Evolutionary conservation across 2,797 vertebrate species (phyloP).

Genomic region (Benthosema pterotum): DNA sequence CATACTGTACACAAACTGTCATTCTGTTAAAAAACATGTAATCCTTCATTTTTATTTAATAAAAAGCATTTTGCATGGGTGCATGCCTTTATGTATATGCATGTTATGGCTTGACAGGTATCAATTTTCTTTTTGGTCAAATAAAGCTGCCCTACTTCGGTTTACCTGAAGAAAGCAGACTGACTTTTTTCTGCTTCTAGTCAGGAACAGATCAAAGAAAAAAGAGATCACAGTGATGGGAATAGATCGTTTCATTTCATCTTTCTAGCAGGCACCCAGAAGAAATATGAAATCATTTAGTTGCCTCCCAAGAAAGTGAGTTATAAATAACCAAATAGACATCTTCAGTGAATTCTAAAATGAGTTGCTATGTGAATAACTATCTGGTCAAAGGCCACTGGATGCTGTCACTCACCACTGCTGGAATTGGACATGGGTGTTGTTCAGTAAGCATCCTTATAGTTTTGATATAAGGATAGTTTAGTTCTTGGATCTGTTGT

Average conservation of each 20-base stretch:
- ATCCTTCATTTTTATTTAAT: too few species aligned
- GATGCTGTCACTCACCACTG: too few species aligned
- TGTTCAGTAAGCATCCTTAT: too few species aligned
- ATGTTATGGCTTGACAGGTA: background rate
- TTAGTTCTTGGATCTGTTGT: constrained; percentile 14
- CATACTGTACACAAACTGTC: background rate
- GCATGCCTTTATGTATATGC: background rate
- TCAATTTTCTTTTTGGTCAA: background rate
- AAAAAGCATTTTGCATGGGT: background rate
- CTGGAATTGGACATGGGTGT: too few species aligned
- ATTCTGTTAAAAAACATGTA: background rate
- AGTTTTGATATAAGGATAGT: too few species aligned
- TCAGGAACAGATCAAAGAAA: constrained; percentile 20
- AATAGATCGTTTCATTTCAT: constrained; percentile 23
- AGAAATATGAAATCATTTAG: constrained; percentile 5
- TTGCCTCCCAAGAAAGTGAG: background rate
- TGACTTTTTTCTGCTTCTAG: background rate
- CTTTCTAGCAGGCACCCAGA: constrained; percentile 9
- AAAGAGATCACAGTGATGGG: background rate
- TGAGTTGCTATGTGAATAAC: background rate
- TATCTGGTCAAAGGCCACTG: too few species aligned
- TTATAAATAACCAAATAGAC: constrained; percentile 22
- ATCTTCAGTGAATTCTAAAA: constrained; percentile 15
- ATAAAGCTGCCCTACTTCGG: constrained; percentile 19
- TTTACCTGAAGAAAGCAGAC: background rate